Base-by-base conservation (phyloP, 2,113 vertebrate genomes). In the Tachysurus vachellii region DNA sequence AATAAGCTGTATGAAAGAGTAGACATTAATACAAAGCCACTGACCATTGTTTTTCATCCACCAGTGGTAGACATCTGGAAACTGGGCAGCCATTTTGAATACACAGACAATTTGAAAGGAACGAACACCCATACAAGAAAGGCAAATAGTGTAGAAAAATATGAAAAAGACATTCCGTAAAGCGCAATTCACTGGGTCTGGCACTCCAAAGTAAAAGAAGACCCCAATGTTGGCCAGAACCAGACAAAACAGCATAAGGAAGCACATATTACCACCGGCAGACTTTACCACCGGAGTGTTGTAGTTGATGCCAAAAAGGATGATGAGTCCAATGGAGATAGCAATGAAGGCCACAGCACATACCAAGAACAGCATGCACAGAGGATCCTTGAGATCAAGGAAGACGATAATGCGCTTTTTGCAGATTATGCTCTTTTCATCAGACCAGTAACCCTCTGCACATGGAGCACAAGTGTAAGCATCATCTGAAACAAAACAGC, bases 61-160 rank as follows among this genome's bases (percentile, higher is more conserved):
- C 77, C 92, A 94, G 0, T 83, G 91, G 56, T 95, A 91, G 6
- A 95, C 86, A 0, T 87, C 92, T 0, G 96, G 96, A 7, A 93
- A 89, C 76, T 93, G 95, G 17, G 92, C 81, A 0, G 95, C 95
- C 82, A 97, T 95, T 94, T 97, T 98, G 92, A 98, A 98, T 90
- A 97, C 94, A 54, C 95, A 94, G 85, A 97, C 88, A 19, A 97
- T 94, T 85, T 97, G 97, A 92, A 98, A 97, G 9, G 95, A 95
- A 53, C 94, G 96, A 0, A 96, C 95, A 0, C 93, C 94, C 88
- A 97, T 93, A 66, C 95, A 97, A 0, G 96, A 95, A 0, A 97
- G 91, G 91, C 96, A 97, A 47, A 94, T 5, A 0, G 95, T 93
- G 90, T 95, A 95, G 84, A 96, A 93, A 54, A 97, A 62, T 7